Evolutionary conservation across 2,797 vertebrate species (phyloP).

Genomic region (Eulemur albifrons): DNA sequence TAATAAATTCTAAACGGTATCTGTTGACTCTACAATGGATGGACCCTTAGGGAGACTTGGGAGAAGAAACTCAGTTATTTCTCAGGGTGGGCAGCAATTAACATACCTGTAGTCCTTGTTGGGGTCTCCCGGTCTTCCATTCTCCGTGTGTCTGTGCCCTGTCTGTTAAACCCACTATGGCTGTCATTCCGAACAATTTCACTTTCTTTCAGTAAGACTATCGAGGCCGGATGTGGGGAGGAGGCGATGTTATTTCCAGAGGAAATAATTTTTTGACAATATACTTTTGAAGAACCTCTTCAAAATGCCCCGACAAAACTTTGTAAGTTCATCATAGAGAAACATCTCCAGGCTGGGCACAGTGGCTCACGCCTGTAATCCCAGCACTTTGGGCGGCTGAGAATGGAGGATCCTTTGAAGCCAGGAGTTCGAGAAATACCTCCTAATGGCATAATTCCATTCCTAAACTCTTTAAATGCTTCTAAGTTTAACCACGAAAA

Average conservation of each 20-base stretch:
- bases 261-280: conserved; percentile 18
- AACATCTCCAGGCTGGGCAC: background rate
- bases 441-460: background rate
- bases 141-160: background rate
- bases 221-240: background rate
- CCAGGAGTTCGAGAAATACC: background rate
- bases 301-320: conserved; percentile 36
- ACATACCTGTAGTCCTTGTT: background rate
- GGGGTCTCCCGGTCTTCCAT: background rate
- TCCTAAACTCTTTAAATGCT: conserved; percentile 19
- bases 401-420: background rate
- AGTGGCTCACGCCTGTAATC: background rate
- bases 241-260: conserved; percentile 32
- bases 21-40: background rate
- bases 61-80: conserved; percentile 41
- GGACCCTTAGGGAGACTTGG: background rate
- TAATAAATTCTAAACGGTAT: conserved; percentile 29
- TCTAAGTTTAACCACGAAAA: conserved; percentile 10
- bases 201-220: conserved; percentile 24
- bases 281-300: conserved; percentile 34
- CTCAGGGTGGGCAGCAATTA: conserved; percentile 19
- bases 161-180: background rate
- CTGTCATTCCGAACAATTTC: conserved; percentile 35
- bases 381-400: background rate
- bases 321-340: background rate